Percentiles rank a stretch among this genome's conserved stretches.
Evolutionary conservation across 2,888 invertebrate genomes (phyloP).

Genomic region (Ormyrus nitidulus): DNA sequence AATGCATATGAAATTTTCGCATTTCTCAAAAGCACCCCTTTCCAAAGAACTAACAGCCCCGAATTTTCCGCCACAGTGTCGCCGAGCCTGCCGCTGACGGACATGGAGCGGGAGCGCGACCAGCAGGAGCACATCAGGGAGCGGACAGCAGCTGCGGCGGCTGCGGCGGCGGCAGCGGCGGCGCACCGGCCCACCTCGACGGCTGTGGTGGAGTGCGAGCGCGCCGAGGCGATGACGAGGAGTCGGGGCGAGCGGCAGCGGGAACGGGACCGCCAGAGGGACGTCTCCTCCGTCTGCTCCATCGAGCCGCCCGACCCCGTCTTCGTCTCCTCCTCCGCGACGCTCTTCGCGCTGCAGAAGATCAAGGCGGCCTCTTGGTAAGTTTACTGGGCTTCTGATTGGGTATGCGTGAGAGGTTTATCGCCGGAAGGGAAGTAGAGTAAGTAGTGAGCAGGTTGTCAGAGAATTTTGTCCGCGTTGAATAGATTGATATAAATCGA

Average conservation of each 20-base stretch:
- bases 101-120: slow-evolving; percentile 68
- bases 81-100: slow-evolving; percentile 68
- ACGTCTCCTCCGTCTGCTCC: slow-evolving; percentile 70
- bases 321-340: slow-evolving; percentile 75
- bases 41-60: background rate
- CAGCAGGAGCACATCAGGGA: slow-evolving; percentile 64
- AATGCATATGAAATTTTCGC: no score
- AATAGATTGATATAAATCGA: no score
- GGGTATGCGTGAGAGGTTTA: no score
- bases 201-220: slow-evolving; percentile 65
- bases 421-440: no score
- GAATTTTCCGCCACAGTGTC: slow-evolving; percentile 63
- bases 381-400: slow-evolving; percentile 63
- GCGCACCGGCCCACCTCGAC: slow-evolving; percentile 61
- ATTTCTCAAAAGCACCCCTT: no score
- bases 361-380: slow-evolving; percentile 78
- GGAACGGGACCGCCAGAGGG: slow-evolving; percentile 60
- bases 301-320: slow-evolving; percentile 73
- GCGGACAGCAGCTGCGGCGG: slow-evolving; percentile 64
- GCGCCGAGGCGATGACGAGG: slow-evolving; percentile 65
- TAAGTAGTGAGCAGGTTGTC: no score
- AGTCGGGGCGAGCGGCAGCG: slow-evolving; percentile 60
- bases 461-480: no score
- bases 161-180: slow-evolving; percentile 70
- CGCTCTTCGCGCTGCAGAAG: slow-evolving; percentile 77